Base-by-base conservation (phyloP, 2,113 vertebrate genomes). In the Xenopus borealis region DNA sequence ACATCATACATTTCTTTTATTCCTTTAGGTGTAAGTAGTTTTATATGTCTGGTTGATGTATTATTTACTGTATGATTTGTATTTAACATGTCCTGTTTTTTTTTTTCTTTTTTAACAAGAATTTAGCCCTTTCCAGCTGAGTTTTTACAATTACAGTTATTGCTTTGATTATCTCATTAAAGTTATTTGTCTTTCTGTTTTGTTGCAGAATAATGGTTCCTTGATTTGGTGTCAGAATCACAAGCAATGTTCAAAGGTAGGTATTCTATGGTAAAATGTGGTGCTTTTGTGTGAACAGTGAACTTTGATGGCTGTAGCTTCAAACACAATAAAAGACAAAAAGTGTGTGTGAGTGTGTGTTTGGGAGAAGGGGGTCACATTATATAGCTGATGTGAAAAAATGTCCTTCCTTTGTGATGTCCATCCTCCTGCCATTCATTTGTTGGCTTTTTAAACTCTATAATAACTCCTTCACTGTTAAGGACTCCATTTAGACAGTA, bases 201-300 rank as follows among this genome's bases (percentile, higher is more conserved):
- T 78, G 7, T 84, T 86, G 33, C 92, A 98, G 96, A 96, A 95
- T 86, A 98, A 98, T 72, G 94, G 96, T 23, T 97, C 96, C 55
- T 89, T 98, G 92, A 89, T 92, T 73, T 98, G 96, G 96, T 98
- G 96, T 85, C 95, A 96, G 92, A 96, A 94, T 90, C 95, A 98
- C 86, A 98, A 97, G 86, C 96, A 98, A 33, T 98, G 96, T 90
- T 96, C 95, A 72, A 98, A 98, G 96, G 96, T 98, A 95, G 9
- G 82, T 73, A 9, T 3, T 74, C 1, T 58, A 73, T 8, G 45
- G 14, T 0, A 64, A 72, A 73, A 77, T 11, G 3, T 12, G 33
- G 12, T 75, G 23, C 5, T 9, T 79, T 16, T 78, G 46, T 62
- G 50, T 50, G n/a, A 62, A 62, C 12, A 66, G 19, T 66, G 44